Evolutionary conservation across 2,113 vertebrate species (phyloP).

Genomic region (Leptocoma aspasia): DNA sequence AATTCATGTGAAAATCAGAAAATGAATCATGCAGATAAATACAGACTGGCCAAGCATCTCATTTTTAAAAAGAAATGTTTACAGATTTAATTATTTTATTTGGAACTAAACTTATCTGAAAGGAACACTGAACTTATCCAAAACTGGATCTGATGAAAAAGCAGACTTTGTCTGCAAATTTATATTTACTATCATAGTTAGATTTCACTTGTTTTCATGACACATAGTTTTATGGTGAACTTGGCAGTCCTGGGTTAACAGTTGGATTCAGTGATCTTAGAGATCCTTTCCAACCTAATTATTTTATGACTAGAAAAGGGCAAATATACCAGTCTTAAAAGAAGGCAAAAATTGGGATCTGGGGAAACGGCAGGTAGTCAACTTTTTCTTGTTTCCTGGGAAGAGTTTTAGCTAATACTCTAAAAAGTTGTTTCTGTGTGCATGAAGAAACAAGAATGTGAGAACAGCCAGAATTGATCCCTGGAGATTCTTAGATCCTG

Average conservation of each 20-base stretch:
- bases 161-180: neutral
- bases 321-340: neutral
- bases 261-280: neutral
- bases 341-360: neutral
- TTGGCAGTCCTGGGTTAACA: neutral
- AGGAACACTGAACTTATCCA: neutral
- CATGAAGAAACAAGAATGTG: neutral
- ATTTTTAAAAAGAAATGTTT: neutral
- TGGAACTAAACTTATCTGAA: neutral
- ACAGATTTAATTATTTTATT: neutral
- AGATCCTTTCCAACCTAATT: neutral
- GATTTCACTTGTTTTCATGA: neutral
- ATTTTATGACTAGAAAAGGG: neutral
- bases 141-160: neutral
- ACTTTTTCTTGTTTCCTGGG: neutral
- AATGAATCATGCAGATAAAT: neutral
- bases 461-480: neutral
- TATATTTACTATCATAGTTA: neutral
- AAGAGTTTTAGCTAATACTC: neutral
- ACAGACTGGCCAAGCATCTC: neutral
- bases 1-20: slow-evolving; percentile 6
- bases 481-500: neutral
- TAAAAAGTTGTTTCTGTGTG: neutral
- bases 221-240: neutral
- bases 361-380: neutral